A percentile compares a stretch with the other conserved stretches of the same genome.
Conservation (phyloP, 2,888 invertebrate species). For the Ormyrus nitidulus region DNA sequence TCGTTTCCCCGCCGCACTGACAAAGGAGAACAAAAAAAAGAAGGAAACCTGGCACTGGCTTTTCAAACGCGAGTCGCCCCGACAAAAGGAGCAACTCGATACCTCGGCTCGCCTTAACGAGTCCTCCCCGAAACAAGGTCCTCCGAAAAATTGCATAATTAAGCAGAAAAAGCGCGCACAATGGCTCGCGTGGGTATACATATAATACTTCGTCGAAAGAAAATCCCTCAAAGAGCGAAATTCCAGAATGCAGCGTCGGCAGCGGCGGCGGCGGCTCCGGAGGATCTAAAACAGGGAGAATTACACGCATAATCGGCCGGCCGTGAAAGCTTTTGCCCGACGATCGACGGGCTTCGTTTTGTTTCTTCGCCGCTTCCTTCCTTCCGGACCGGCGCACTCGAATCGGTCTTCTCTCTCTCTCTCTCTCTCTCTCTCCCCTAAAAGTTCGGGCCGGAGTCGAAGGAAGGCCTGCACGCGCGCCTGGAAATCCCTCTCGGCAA, state of each 20-base stretch:
- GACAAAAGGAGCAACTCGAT: slow-evolving; percentile 48
- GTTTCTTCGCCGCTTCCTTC: slow-evolving; percentile 38
- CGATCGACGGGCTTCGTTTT: slow-evolving; percentile 35
- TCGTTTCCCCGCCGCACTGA: slow-evolving; percentile 4
- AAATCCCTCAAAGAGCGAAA: slow-evolving; percentile 1
- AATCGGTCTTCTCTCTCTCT: slow-evolving; percentile 28
- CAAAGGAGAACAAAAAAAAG: slow-evolving; percentile 9
- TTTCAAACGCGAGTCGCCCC: too few species aligned
- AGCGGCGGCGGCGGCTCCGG: not conserved
- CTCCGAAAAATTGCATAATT: slow-evolving; percentile 54
- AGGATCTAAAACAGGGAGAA: slow-evolving; percentile 29
- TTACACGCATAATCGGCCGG: slow-evolving; percentile 41
- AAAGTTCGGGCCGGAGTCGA: too few species aligned
- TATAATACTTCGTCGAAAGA: not conserved
- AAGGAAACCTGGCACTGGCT: not conserved
- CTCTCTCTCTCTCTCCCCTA: too few species aligned
- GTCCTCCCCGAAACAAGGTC: slow-evolving; percentile 18
- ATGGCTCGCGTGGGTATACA: not conserved
- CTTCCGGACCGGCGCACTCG: slow-evolving; percentile 51
- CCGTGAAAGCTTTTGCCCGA: slow-evolving; percentile 42
- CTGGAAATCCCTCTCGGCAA: slow-evolving; percentile 10
- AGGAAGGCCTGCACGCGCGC: not conserved
- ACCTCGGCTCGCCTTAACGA: slow-evolving; percentile 45
- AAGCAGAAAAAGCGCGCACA: slow-evolving; percentile 40
- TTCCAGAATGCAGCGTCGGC: not conserved